Base-by-base conservation (phyloP, 2,888 invertebrate species). In the Neuroscelio doddi region DNA sequence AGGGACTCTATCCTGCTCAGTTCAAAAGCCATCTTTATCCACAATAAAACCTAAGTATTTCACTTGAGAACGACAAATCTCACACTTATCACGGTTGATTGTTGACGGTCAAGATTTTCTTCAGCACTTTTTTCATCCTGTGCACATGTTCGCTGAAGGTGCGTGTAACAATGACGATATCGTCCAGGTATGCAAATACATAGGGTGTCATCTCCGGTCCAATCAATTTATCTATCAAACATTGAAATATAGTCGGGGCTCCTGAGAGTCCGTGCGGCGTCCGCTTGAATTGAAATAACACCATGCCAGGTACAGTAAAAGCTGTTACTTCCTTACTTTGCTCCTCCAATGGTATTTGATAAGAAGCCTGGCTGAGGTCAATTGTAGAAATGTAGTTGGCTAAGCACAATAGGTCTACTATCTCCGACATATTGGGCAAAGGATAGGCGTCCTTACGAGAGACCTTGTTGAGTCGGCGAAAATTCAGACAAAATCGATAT, bases 31-130 rank as follows among this genome's bases (percentile, higher is more conserved):
- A 8, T 52, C 14, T 0, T 15, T 0, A 24, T 61, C 51, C 5
- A 53, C 17, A 1, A 36, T 12, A 16, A 53, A 47, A 7, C 53
- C 47, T 1, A 53, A 9, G 12, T 59, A 59, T 21, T 46, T 39
- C 0, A 42, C 59, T 16, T 46, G 16, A 0, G 41, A 8, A 0
- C 46, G 1, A 32, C 52, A 52, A 21, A 52, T 47, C 8, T 42
- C 8, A 14, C 39, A 26, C 5, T 41, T 45, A 3, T 17, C 24
- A 12, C 9, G 16, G 32, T 46, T 51, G 1, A 51, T 26, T 1
- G 34, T 39, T 15, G n/a, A n/a, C n/a, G n/a, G n/a, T 21, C 7
- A 51, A 17, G 17, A 21, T 14, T 4, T 7, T 41, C 8, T 8
- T 21, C 14, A 46, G n/a, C n/a, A n/a, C n/a, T n/a, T n/a, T n/a